Evolutionary conservation across 2,113 vertebrate species (phyloP), one percentile per base, ranked within the genome.

Genomic region (Rhegmatorhina hoffmannsi): DNA sequence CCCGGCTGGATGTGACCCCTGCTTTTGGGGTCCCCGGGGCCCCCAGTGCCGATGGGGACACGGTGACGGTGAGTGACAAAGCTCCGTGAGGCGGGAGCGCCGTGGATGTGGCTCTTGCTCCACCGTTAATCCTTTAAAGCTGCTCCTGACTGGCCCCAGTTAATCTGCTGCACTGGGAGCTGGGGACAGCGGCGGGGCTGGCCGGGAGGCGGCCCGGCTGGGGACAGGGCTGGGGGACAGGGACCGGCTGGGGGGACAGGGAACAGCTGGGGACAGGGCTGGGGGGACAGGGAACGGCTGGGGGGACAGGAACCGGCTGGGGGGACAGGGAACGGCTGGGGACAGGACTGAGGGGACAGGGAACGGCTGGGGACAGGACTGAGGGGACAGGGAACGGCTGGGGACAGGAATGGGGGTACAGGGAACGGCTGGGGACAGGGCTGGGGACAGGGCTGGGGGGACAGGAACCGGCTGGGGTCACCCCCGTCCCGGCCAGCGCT

Each of bases 121-220:
- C 55, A 0, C 6, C 0, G 17, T 80, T 95, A 93, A 91, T 94
- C 88, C 88, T 55, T 31, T 36, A 66, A 93, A 91, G 85, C 85
- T 7, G 74, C 72, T 87, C 67, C 68, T 79, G 77, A 17, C 69
- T 62, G 92, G 94, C 64, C 87, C 89, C 95, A 38, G 87, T 95
- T 94, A 89, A 92, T 92, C 94, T 89, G 72, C 76, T 46, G 13
- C 23, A 6, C 87, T 72, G 95, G 87, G 87, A 92, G 75, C 79
- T 33, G 92, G 33, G 91, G 62, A 56, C 79, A 19, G 23, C 19
- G 3, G 49, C 91, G 55, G 91, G 33, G 69, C 91, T 26, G 75
- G 58, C 69, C 4, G 2, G 74, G 33, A 62, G 69, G 29, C 28
- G 17, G 25, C 18, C 78, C 18, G 46, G 52, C 43, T 10, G 15